These are phyloP conservation scores for Spodoptera frugiperda DNA, from an alignment of 1,140 invertebrate genomes.

Conservation along the genomic window DNA sequence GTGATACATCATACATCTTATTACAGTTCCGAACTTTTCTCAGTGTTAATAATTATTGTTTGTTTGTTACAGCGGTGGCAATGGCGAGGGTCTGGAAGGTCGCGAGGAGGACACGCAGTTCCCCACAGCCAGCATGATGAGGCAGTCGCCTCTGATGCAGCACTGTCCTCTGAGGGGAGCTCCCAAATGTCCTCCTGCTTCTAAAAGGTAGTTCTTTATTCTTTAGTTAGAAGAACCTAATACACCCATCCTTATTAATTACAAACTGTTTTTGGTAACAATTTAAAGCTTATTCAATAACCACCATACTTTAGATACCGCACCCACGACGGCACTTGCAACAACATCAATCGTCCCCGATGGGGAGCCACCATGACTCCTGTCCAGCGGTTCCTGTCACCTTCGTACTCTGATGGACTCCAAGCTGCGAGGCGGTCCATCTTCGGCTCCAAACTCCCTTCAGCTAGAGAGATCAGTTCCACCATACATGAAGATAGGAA, in stretches of 20 bases:
- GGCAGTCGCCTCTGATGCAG: conserved; percentile 85
- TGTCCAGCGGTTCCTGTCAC: conserved; percentile 92
- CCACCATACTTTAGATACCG: conserved; percentile 87
- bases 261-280: not conserved
- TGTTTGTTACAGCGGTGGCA: conserved; percentile 34
- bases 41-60: not conserved
- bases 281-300: not conserved
- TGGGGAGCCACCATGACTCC: conserved; percentile 95
- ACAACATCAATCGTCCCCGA: conserved; percentile 91
- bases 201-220: conserved; percentile 73
- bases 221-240: not conserved
- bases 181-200: conserved; percentile 88
- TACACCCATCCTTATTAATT: too few relatives aligned
- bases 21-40: too few relatives aligned
- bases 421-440: conserved; percentile 87
- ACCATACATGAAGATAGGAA: conserved; percentile 89
- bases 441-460: conserved; percentile 88
- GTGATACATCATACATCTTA: too few relatives aligned
- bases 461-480: conserved; percentile 89
- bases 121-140: conserved; percentile 76
- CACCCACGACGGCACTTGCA: conserved; percentile 94
- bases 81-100: conserved; percentile 58
- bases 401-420: conserved; percentile 94
- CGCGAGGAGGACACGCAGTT: conserved; percentile 69
- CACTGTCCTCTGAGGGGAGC: conserved; percentile 88